These are phyloP conservation scores for Ibidorhyncha struthersii DNA, from an alignment of 2,113 vertebrate genomes.

Conservation along the genomic window DNA sequence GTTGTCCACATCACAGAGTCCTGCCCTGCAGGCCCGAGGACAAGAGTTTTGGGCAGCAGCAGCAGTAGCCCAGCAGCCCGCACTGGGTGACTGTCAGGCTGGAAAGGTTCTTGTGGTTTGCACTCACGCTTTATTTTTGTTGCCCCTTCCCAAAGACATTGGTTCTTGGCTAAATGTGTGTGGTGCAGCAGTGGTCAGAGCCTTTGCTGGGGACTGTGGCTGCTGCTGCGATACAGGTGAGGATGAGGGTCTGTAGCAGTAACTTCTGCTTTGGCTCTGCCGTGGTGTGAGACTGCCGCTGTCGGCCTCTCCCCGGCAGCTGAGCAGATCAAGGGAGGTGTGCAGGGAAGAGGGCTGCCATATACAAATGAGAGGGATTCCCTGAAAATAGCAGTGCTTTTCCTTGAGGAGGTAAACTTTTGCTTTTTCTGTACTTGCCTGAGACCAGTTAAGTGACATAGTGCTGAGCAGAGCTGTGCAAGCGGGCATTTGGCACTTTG, in stretches of 20 bases:
- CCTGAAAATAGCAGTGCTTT: not conserved
- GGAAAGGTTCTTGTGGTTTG: not conserved
- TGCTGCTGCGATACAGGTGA: accelerated
- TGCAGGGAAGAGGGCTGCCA: not conserved
- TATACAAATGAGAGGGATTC: not conserved
- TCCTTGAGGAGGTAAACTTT: not conserved
- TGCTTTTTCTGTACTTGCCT: not conserved
- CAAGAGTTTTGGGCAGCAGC: not conserved
- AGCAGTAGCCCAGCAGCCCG: not conserved
- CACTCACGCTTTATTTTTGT: not conserved
- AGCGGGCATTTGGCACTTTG: not conserved
- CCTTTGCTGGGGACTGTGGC: not conserved
- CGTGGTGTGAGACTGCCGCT: not conserved
- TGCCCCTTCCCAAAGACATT: not conserved
- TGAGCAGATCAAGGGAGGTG: not conserved
- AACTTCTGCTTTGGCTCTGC: not conserved
- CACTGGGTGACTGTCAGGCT: not conserved
- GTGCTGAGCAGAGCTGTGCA: not conserved
- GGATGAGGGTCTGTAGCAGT: accelerated
- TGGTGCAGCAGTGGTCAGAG: not conserved
- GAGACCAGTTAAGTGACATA: not conserved
- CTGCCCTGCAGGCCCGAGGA: not conserved
- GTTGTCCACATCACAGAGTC: not conserved
- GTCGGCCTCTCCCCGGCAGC: not conserved
- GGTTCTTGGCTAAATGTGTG: not conserved